phyloP scores from a whole-genome alignment of 2,888 invertebrate species.

The Saturnia pavonia region DNA sequence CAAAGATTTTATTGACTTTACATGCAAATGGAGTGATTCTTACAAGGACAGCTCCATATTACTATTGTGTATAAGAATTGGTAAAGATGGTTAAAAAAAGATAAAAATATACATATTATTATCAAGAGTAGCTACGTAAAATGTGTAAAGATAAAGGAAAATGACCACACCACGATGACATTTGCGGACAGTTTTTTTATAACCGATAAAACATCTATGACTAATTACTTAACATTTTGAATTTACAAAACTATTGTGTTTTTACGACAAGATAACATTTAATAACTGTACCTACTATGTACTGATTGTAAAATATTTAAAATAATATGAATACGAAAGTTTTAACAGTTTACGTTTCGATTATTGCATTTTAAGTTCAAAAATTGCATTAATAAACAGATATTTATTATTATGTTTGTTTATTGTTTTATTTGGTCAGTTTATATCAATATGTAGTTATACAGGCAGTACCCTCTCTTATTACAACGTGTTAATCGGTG shows the following conservation, averaged over 20 bases:
- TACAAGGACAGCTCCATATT: no score
- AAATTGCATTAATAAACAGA: not conserved
- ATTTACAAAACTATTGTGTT: slow-evolving; percentile 4
- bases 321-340: not conserved
- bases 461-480: no score
- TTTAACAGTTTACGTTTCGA: not conserved
- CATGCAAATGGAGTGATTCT: no score
- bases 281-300: not conserved
- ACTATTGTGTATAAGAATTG: no score
- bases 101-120: no score
- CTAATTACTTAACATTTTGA: not conserved
- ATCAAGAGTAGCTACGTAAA: no score
- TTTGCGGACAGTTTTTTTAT: slow-evolving; percentile 21
- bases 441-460: not conserved
- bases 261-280: slow-evolving; percentile 7
- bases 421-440: not conserved
- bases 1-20: no score
- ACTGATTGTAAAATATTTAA: not conserved
- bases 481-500: no score
- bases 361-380: not conserved
- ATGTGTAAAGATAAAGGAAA: not conserved
- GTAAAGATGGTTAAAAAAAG: no score
- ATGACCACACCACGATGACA: slow-evolving; percentile 13
- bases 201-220: slow-evolving; percentile 4
- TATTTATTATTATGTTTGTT: not conserved